Conservation (phyloP, 2,113 vertebrate genomes). For the Leucopsar rothschildi region DNA sequence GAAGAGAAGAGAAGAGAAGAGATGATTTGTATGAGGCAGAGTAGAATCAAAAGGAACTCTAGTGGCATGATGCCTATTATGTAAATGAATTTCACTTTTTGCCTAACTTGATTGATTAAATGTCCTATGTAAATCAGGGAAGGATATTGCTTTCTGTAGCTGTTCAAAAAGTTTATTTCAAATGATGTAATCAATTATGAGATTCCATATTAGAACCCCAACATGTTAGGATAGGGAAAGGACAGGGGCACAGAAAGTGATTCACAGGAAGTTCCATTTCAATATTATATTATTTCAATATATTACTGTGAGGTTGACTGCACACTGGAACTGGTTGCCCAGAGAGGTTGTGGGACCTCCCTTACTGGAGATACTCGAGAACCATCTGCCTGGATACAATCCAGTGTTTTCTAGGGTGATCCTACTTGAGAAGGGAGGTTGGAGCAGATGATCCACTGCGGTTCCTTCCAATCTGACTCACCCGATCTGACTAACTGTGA, state of each 20-base stretch:
- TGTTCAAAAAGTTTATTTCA: background rate
- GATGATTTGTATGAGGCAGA: background rate
- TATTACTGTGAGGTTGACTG: accelerated
- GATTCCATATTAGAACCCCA: background rate
- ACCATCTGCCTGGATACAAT: background rate
- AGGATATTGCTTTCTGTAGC: background rate
- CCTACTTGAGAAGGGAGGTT: background rate
- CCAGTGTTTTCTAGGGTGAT: background rate
- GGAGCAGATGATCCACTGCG: too few species aligned
- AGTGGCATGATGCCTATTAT: background rate
- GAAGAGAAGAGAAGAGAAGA: background rate
- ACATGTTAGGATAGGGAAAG: background rate
- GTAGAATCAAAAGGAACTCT: background rate
- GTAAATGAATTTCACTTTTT: background rate
- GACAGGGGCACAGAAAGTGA: background rate
- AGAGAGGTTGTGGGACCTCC: background rate
- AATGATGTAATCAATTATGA: background rate
- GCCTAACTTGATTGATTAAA: background rate
- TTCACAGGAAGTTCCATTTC: background rate
- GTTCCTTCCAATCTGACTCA: background rate
- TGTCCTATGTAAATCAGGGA: background rate
- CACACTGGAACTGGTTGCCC: background rate
- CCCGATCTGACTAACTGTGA: background rate
- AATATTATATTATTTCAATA: too few species aligned
- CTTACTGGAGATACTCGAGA: background rate